Conservation (phyloP, 2,113 vertebrate genomes). For the Conger conger region DNA sequence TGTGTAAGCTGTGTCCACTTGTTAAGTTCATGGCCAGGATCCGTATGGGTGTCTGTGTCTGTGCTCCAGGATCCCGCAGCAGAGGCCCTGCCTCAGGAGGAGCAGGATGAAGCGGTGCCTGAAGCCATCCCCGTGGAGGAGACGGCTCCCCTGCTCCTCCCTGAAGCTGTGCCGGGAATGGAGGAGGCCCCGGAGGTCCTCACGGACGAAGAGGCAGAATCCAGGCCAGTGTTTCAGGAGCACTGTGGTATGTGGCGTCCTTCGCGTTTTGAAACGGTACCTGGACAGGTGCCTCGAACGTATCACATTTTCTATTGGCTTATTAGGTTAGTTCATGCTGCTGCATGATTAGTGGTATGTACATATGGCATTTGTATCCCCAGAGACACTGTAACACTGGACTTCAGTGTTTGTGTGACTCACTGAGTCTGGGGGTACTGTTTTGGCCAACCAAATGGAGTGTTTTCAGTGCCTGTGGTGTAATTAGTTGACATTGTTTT, state of each 20-base stretch:
- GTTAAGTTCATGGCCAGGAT: neutral
- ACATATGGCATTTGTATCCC: neutral
- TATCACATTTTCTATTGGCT: neutral
- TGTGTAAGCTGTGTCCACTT: neutral
- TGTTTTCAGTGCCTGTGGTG: neutral
- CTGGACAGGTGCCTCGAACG: neutral
- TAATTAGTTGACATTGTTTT: neutral
- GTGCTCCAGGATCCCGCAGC: neutral
- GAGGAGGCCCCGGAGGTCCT: neutral
- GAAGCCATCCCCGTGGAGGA: neutral
- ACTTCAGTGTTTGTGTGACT: neutral
- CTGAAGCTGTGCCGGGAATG: neutral
- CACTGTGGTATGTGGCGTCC: neutral
- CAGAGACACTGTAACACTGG: neutral
- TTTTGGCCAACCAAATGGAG: neutral
- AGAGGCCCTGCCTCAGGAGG: neutral
- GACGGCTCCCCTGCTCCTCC: neutral
- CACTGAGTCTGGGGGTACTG: neutral
- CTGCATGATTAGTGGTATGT: neutral
- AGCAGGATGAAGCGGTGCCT: neutral
- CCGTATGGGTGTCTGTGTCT: neutral
- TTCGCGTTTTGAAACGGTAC: neutral
- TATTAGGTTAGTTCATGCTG: neutral
- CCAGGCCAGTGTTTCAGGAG: slow-evolving; percentile 11
- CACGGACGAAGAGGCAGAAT: neutral